Evolutionary conservation across 2,888 invertebrate genomes (phyloP), one percentile per base, ranked within the genome.

Genomic region (Chrysolina americana): DNA sequence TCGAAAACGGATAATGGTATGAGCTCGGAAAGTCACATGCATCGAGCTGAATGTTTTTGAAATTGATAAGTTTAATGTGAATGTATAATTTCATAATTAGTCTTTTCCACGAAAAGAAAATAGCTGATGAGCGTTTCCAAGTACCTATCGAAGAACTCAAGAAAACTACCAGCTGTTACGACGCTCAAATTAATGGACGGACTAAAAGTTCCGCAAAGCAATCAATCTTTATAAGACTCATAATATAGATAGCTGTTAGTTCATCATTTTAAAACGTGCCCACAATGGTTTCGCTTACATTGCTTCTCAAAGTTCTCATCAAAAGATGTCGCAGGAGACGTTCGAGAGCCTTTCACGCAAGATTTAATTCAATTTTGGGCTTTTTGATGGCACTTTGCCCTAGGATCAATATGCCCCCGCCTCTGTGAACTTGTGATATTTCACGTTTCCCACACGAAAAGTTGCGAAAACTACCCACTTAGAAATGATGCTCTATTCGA

Each of bases 281-380:
- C 44, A 48, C 41, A 66, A 65, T 62, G 71, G 71, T 65, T 71
- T 66, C 62, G 65, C 71, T 48, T 28, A 66, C 66, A 47, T 62
- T 59, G 66, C 59, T 48, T 41, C 15, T 21, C 23, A 41, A 41
- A 19, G 15, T 23, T 59, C 47, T 9, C 48, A 41, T 71, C 71
- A 71, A 71, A 71, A 66, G 71, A 44, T 17, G 28, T 62, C 48
- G 62, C 19, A 47, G 71, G 66, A 48, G 62, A 44, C 62, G 62
- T 71, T 66, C 66, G 59, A 71, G 65, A 71, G 71, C 71, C 17
- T 66, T 71, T 36, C 71, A 56, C 64, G 41, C 71, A 66, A 56
- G 66, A 64, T 71, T 21, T 53, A 21, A 53, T 53, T 53, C 19
- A 53, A 53, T 53, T 48, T 53, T 53, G 53, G 21, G 11, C 53